Base-by-base conservation (phyloP, 64 coral and sea anemone genomes). In the Actinia equina region DNA sequence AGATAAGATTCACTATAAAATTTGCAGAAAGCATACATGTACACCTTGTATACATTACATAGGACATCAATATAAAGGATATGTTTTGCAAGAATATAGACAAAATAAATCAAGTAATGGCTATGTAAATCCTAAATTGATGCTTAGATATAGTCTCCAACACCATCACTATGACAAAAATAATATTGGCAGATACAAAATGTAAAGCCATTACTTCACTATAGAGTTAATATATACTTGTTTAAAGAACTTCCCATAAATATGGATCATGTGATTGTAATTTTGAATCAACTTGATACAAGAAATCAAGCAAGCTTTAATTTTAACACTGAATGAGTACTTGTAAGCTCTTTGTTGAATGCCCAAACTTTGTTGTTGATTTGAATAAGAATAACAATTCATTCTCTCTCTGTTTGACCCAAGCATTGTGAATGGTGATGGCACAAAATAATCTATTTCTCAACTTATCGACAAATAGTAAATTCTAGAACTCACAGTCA, bases 401-500 rank as follows among this genome's bases (percentile, higher is more conserved):
- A 65, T 37, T 37, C 19, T 10, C 22, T n/a, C 22, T 23, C 6
- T 65, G 62, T 23, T 65, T 65, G 19, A n/a, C n/a, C 62, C 5
- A 20, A 65, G 62, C 2, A 10, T 8, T 5, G n/a, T 23, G 4
- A 65, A 65, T 65, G 30, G 30, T 37, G 19, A n/a, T 65, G 19
- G 62, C 22, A 65, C 19, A 65, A 65, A 8, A 65, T 65, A 7
- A 65, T n/a, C 7, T 0, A 65, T 65, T 10, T 65, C 62, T 65
- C 22, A 65, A 14, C 62, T n/a, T n/a, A 74, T 19, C 43, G 25
- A 37, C 27, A 81, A 81, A 81, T 74, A 52, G 78, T 15, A 81
- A 52, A 23, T 81, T 81, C 78, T 81, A 81, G 78, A 81, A 52
- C 78, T 52, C 42, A 52, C 78, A 44, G 43, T n/a, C 18, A 49